These are phyloP conservation scores for Neoascia interrupta DNA, from an alignment of 2,888 invertebrate genomes.

Conservation along the genomic window DNA sequence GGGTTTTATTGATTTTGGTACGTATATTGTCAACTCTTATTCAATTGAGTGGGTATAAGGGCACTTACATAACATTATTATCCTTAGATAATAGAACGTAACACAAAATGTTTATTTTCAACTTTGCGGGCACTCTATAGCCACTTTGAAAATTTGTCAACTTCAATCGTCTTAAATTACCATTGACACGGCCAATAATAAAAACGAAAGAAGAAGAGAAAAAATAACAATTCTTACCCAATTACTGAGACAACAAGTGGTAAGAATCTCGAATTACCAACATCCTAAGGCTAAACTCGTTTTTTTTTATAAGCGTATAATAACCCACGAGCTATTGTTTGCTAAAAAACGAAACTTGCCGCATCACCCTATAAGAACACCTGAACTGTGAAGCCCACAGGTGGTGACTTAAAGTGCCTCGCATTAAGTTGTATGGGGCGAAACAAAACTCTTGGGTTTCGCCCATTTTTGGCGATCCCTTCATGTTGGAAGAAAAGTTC, in stretches of 20 bases:
- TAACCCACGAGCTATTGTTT: too few species aligned
- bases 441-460: neutral
- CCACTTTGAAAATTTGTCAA: slow-evolving; percentile 23
- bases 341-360: slow-evolving; percentile 47
- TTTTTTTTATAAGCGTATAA: slow-evolving; percentile 12
- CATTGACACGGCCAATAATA: slow-evolving; percentile 17
- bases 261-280: slow-evolving; percentile 37
- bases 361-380: slow-evolving; percentile 32
- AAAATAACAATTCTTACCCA: slow-evolving; percentile 12
- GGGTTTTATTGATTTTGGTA: too few species aligned
- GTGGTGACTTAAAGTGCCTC: slow-evolving; percentile 9
- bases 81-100: neutral
- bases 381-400: slow-evolving; percentile 2
- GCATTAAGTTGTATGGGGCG: neutral
- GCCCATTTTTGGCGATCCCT: slow-evolving; percentile 19
- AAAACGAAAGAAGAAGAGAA: neutral
- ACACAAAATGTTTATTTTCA: neutral
- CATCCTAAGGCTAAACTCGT: slow-evolving; percentile 23
- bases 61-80: slow-evolving; percentile 6
- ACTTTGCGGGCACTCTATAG: neutral
- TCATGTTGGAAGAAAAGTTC: slow-evolving; percentile 32
- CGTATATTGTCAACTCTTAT: too few species aligned
- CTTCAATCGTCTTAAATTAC: neutral
- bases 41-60: too few species aligned
- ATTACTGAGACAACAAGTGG: slow-evolving; percentile 26